Percentiles rank a stretch among this genome's conserved stretches.
These are phyloP conservation scores for Cyanoramphus novaezelandiae DNA, from an alignment of 2,113 vertebrate genomes.

Conservation along the genomic window DNA sequence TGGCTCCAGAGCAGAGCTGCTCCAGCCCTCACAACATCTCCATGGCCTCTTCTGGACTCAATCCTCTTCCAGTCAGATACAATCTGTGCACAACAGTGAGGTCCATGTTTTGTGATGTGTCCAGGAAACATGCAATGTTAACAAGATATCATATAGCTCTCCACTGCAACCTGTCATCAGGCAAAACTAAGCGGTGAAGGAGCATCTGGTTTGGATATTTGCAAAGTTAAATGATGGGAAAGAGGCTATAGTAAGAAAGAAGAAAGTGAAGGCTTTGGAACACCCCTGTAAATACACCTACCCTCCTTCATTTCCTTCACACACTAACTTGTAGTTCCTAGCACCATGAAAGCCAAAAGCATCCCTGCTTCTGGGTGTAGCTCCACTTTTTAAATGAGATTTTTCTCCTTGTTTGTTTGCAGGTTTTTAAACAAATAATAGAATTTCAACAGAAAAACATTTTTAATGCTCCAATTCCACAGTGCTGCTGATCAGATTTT, in stretches of 20 bases:
- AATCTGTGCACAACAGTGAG: rapidly evolving
- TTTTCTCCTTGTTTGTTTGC: not conserved
- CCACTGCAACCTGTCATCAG: not conserved
- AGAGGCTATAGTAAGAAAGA: not conserved
- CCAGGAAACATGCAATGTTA: not conserved
- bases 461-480: not conserved
- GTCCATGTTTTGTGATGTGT: not conserved
- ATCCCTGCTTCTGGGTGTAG: not conserved
- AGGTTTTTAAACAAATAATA: not conserved
- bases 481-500: not conserved
- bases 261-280: not conserved
- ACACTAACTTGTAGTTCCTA: not conserved
- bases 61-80: not conserved
- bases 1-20: not conserved
- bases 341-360: not conserved
- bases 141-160: not conserved
- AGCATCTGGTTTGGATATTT: not conserved
- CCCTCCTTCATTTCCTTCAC: not conserved
- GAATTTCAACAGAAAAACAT: not conserved
- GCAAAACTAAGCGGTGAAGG: not conserved
- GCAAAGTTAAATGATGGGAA: not conserved
- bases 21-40: not conserved
- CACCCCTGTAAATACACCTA: not conserved
- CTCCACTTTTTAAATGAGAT: not conserved
- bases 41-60: not conserved